These are phyloP conservation scores for Chiloscyllium plagiosum DNA, from an alignment of 2,113 vertebrate genomes.

Conservation along the genomic window DNA sequence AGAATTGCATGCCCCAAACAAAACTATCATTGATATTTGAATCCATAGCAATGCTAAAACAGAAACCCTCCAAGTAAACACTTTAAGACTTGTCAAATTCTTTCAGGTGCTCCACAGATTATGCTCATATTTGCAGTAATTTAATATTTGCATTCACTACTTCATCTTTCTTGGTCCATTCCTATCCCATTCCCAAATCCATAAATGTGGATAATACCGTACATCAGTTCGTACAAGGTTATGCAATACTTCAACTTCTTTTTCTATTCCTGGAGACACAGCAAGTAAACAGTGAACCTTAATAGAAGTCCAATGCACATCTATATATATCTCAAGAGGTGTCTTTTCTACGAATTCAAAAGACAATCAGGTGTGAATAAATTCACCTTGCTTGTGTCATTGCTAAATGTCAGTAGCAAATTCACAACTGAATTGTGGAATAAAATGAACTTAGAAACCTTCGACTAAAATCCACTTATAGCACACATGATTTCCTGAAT, in stretches of 20 bases:
- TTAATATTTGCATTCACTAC: not conserved
- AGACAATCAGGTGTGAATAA: not conserved
- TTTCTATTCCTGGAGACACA: not conserved
- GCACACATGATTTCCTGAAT: not conserved
- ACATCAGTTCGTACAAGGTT: not conserved
- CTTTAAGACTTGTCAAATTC: not conserved
- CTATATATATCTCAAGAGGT: not conserved
- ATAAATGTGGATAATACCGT: not conserved
- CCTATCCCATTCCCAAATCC: not conserved
- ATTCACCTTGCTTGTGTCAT: not conserved
- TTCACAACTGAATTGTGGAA: not conserved
- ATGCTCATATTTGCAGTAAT: not conserved
- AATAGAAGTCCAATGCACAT: not conserved
- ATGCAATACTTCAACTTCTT: not conserved
- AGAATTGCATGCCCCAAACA: not conserved
- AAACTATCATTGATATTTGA: not conserved
- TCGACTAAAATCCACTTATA: not conserved
- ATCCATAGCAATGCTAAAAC: not conserved
- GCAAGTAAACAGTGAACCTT: not conserved
- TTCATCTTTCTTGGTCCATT: not conserved
- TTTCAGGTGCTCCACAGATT: not conserved
- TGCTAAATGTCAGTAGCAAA: not conserved
- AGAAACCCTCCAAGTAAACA: not conserved
- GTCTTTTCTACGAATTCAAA: not conserved
- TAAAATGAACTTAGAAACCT: not conserved